Evolutionary conservation across 1,140 invertebrate species (phyloP).

Genomic region (Drosophila nebulosa): DNA sequence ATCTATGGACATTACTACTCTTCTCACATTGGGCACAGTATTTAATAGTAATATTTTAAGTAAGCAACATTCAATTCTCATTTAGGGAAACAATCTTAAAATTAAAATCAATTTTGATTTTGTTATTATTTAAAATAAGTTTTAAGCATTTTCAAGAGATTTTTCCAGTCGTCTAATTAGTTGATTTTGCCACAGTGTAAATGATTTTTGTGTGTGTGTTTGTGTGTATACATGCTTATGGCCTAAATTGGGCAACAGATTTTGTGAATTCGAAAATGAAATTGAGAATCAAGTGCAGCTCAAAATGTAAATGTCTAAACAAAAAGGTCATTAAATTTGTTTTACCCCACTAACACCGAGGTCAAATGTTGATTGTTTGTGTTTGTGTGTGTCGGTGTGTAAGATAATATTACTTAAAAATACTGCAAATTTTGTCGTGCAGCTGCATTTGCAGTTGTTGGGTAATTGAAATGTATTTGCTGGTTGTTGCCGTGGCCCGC

Average conservation of each 20-base stretch:
- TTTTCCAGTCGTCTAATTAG: no score
- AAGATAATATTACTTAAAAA: not conserved
- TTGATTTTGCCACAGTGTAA: not conserved
- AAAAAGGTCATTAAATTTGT: not conserved
- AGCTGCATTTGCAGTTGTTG: not conserved
- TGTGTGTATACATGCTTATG: not conserved
- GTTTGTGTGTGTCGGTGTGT: not conserved
- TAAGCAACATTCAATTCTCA: no score
- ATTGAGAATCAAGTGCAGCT: not conserved
- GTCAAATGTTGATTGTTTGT: not conserved
- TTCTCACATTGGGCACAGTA: not conserved
- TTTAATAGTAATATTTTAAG: no score
- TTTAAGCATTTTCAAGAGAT: no score
- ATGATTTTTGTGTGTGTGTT: not conserved
- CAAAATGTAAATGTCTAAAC: no score
- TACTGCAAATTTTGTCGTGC: not conserved
- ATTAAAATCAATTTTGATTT: no score
- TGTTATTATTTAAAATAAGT: no score
- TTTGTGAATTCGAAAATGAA: not conserved
- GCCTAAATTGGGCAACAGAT: not conserved
- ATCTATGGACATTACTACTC: not conserved
- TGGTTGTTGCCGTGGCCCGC: not conserved
- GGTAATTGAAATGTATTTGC: conserved; percentile 1
- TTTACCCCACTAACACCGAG: not conserved
- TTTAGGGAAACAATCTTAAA: no score